phyloP scores from a whole-genome alignment of 2,888 invertebrate genomes.

The Rugalucina vietnamica region DNA sequence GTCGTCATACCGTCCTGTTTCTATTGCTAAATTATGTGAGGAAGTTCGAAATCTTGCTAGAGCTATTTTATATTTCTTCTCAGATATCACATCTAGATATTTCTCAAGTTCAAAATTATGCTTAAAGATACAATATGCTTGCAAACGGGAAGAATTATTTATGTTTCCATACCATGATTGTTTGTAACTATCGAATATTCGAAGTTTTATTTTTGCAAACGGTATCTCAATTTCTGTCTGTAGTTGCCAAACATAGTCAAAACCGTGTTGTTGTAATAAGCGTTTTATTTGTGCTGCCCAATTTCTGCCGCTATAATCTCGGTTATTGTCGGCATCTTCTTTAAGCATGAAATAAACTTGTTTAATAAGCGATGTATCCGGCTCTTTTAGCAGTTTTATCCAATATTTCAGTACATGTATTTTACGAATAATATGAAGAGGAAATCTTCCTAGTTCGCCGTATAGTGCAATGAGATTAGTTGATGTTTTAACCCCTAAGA shows the following conservation, averaged over 20 bases:
- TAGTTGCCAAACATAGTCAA: neutral
- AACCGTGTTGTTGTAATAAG: neutral
- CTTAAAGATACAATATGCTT: neutral
- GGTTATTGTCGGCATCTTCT: neutral
- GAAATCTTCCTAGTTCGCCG: neutral
- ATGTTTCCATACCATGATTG: neutral
- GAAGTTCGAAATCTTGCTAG: neutral
- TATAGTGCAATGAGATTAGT: no score
- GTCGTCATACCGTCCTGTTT: neutral
- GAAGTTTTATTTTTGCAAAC: neutral
- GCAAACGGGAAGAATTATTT: neutral
- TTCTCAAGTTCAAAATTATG: neutral
- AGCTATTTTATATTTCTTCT: neutral
- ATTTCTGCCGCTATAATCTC: neutral
- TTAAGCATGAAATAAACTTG: no score
- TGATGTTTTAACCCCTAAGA: neutral
- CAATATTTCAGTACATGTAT: neutral
- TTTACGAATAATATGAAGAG: neutral
- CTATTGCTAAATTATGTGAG: neutral
- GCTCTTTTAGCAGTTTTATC: no score
- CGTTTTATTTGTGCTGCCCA: neutral
- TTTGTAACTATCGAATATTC: neutral
- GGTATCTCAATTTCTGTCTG: neutral
- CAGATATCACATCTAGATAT: neutral
- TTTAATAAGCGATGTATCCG: neutral